These are phyloP conservation scores for Lasaia peninsularis DNA, from an alignment of 1,140 invertebrate species.

Conservation along the genomic window DNA sequence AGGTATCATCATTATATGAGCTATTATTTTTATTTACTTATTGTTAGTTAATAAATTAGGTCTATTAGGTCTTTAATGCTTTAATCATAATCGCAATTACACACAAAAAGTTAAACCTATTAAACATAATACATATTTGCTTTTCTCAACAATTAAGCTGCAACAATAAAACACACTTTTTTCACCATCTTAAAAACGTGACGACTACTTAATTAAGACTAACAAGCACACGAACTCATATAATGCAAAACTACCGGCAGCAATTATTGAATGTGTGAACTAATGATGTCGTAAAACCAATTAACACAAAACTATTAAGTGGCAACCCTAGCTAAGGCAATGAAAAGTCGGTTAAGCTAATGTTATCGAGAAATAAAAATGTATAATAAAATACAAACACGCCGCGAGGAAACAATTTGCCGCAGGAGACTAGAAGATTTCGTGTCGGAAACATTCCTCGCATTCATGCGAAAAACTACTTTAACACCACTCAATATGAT, in stretches of 20 bases:
- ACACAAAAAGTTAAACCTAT: too few species aligned
- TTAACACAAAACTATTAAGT: conserved; percentile 25
- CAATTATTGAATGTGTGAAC: conserved; percentile 5
- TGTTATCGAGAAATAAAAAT: conserved; percentile 77
- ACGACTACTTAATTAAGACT: conserved; percentile 5
- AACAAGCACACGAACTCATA: not conserved
- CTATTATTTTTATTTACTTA: too few species aligned
- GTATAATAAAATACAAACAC: conserved; percentile 78
- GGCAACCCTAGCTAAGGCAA: conserved; percentile 70
- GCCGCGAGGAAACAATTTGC: conserved; percentile 76
- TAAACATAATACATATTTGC: too few species aligned
- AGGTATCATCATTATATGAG: too few species aligned
- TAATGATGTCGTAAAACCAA: conserved; percentile 30
- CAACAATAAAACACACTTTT: not conserved
- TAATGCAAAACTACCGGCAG: not conserved
- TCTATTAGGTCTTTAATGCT: too few species aligned
- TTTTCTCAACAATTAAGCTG: too few species aligned
- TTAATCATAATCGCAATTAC: too few species aligned
- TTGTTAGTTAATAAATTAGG: too few species aligned
- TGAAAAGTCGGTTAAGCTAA: conserved; percentile 78
- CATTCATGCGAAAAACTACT: conserved; percentile 37
- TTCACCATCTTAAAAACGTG: not conserved
- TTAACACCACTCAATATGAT: conserved; percentile 38
- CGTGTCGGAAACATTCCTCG: conserved; percentile 42
- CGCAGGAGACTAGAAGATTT: conserved; percentile 74